Conservation (phyloP, 53 echinoderm and acorn worm genomes). For the Mesocentrotus franciscanus region DNA sequence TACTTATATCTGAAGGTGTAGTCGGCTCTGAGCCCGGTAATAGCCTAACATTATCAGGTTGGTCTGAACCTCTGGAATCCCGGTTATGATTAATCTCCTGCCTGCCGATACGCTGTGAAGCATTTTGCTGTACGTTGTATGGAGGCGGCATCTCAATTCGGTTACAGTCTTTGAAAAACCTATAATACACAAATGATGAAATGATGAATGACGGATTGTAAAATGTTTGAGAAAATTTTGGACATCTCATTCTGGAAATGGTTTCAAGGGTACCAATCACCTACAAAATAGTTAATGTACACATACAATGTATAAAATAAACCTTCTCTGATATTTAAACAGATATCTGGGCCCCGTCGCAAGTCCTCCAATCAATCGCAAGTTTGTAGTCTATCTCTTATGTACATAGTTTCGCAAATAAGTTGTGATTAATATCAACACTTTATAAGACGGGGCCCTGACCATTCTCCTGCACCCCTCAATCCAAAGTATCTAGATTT, state of each 20-base stretch:
- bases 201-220: neutral
- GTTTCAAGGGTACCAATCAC: too few species aligned
- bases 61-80: conserved; percentile 58
- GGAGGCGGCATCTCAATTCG: conserved; percentile 63
- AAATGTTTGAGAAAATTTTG: neutral
- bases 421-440: too few species aligned
- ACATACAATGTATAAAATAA: too few species aligned
- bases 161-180: conserved; percentile 61
- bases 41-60: conserved; percentile 56
- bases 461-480: neutral
- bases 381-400: too few species aligned
- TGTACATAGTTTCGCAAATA: too few species aligned
- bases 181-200: neutral
- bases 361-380: too few species aligned
- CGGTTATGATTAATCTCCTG: conserved; percentile 59
- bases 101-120: conserved; percentile 19
- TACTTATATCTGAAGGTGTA: conserved; percentile 66
- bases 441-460: too few species aligned
- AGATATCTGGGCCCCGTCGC: too few species aligned
- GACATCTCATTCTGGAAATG: too few species aligned
- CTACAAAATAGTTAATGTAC: too few species aligned
- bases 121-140: conserved; percentile 57
- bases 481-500: neutral
- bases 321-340: too few species aligned
- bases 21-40: conserved; percentile 61